Evolutionary conservation across 2,113 vertebrate species (phyloP).

Genomic region (Trogon melanurus): DNA sequence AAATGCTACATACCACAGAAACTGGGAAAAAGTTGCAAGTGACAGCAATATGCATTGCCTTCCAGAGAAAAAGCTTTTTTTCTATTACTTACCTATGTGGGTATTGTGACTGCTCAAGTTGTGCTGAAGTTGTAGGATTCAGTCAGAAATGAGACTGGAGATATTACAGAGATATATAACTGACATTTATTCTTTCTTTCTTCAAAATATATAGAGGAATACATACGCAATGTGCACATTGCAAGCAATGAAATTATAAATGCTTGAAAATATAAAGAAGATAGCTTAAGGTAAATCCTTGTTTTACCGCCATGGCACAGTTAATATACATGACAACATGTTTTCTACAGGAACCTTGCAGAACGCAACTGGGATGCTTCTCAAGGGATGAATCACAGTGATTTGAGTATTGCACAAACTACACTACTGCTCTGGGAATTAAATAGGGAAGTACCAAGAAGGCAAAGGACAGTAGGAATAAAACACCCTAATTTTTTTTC

Average conservation of each 20-base stretch:
- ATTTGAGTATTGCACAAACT: neutral
- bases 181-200: neutral
- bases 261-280: neutral
- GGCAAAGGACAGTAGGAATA: neutral
- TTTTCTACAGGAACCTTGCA: neutral
- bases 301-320: neutral
- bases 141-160: neutral
- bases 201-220: neutral
- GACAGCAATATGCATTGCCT: neutral
- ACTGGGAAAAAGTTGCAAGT: neutral
- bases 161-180: neutral
- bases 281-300: neutral
- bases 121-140: neutral
- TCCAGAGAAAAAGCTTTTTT: neutral
- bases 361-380: neutral
- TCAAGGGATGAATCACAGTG: neutral
- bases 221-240: neutral
- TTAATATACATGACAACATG: neutral
- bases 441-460: neutral
- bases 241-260: neutral
- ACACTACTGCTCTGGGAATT: neutral
- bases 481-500: rapidly evolving
- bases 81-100: neutral
- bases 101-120: neutral
- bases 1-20: conserved; percentile 1